Conservation (phyloP, 37 sponge, comb jelly and placozoan genomes). For the Beroe forskalii region DNA sequence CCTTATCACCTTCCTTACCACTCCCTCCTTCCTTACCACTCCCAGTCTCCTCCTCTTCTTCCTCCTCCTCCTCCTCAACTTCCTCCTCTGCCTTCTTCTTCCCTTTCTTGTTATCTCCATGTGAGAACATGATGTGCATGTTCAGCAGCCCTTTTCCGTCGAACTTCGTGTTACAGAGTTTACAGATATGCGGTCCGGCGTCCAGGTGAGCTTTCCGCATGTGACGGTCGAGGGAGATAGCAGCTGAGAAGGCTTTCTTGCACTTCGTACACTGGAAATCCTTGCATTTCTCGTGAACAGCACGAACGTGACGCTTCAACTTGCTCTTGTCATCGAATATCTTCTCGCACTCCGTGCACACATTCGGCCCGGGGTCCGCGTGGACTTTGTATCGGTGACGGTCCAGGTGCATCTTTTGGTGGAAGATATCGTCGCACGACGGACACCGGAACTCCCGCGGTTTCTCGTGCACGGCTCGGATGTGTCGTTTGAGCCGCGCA, state of each 20-base stretch:
- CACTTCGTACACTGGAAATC: slow-evolving; percentile 31
- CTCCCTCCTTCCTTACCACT: neutral
- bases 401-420: slow-evolving; percentile 59
- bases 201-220: slow-evolving; percentile 42
- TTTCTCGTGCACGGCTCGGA: slow-evolving; percentile 51
- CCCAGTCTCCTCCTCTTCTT: neutral
- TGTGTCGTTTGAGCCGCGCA: slow-evolving; percentile 30
- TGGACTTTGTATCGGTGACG: slow-evolving; percentile 59
- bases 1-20: neutral
- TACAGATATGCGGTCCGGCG: slow-evolving; percentile 52
- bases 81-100: neutral
- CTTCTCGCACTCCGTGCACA: slow-evolving; percentile 61
- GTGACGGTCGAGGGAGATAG: slow-evolving; percentile 53
- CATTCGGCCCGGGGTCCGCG: slow-evolving; percentile 58
- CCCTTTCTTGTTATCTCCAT: neutral
- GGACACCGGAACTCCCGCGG: slow-evolving; percentile 63
- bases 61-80: neutral
- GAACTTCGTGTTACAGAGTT: slow-evolving; percentile 26
- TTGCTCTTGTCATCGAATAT: slow-evolving; percentile 64
- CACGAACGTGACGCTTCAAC: slow-evolving; percentile 55
- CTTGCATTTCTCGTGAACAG: slow-evolving; percentile 46
- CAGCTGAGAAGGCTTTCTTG: slow-evolving; percentile 60
- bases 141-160: slow-evolving; percentile 58
- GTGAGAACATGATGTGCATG: slow-evolving; percentile 62
- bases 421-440: slow-evolving; percentile 54